phyloP scores from a whole-genome alignment of 2,797 vertebrate genomes.

The Aplochiton taeniatus region DNA sequence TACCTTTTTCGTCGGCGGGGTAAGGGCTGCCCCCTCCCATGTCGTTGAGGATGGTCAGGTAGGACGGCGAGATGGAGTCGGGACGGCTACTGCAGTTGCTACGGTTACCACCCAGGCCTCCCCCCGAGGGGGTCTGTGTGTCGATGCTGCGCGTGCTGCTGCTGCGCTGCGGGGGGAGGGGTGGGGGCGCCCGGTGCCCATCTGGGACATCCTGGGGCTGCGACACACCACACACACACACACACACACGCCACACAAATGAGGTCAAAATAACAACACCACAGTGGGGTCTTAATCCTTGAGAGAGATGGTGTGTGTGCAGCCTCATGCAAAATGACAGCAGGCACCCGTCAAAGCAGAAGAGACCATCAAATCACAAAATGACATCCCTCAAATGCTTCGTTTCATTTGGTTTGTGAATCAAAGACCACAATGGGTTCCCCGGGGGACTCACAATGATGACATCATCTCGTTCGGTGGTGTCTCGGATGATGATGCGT shows the following conservation, averaged over 20 bases:
- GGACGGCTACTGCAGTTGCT: slow-evolving; percentile 96
- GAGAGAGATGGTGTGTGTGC: not conserved
- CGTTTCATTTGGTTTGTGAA: not conserved
- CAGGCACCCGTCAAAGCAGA: too few species aligned
- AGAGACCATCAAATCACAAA: too few species aligned
- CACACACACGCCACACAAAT: slow-evolving; percentile 8
- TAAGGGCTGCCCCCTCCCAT: slow-evolving; percentile 87
- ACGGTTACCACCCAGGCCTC: slow-evolving; percentile 83
- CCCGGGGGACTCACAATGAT: slow-evolving; percentile 84
- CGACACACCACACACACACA: slow-evolving; percentile 26
- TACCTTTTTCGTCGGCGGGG: slow-evolving; percentile 91
- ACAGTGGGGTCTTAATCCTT: slow-evolving; percentile 22
- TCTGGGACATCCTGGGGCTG: slow-evolving; percentile 97
- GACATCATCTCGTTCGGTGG: slow-evolving; percentile 91
- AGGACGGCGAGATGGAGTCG: slow-evolving; percentile 93
- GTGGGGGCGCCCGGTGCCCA: slow-evolving; percentile 85
- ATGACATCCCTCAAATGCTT: not conserved
- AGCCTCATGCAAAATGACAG: too few species aligned
- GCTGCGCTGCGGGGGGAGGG: slow-evolving; percentile 84
- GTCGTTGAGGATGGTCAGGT: slow-evolving; percentile 92
- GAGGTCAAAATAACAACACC: slow-evolving; percentile 41
- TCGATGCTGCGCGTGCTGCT: slow-evolving; percentile 97
- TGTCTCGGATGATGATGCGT: slow-evolving; percentile 95
- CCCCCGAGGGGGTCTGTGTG: slow-evolving; percentile 93
- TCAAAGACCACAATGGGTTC: not conserved